Evolutionary conservation across 2,113 vertebrate species (phyloP), one percentile per base, ranked within the genome.

Genomic region (Oxyruncus cristatus): DNA sequence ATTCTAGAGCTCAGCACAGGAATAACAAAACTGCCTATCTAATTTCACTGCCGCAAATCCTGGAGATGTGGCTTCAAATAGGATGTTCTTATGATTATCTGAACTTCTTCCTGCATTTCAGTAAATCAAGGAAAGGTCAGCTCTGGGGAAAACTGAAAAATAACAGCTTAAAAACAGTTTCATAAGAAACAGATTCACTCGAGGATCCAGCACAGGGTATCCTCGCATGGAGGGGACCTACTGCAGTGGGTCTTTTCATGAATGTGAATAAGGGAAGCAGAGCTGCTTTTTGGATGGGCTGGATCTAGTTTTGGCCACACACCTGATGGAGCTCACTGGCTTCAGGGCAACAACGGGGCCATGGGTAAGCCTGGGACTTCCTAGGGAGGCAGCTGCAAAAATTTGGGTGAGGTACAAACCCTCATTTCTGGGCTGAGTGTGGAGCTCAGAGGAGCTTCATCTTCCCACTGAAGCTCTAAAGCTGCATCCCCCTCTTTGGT

Each of bases 21-120:
- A 89, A 88, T 92, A 93, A 95, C 92, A 94, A 87, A 97, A 75
- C 55, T 85, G 85, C 76, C 88, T 96, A 88, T 95, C 93, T 93
- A 89, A 92, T 76, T 72, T 83, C 89, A 89, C 61, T 47, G n/a
- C 56, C 61, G 37, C 83, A 87, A 87, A 75, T 92, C 73, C 93
- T 58, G 47, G 47, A 86, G 73, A 92, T 78, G 83, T 77, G 93
- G 73, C 41, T 84, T 90, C 30, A 65, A 90, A 88, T 92, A 84
- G 76, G 71, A 37, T 87, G 78, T 76, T 50, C 67, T 92, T 94
- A 52, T 41, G 78, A 78, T 93, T 93, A 88, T 88, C 93, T 89
- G 41, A 89, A 92, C 55, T 88, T 55, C 78, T 83, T 94, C 68
- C 65, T 35, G 76, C 83, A 35, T 56, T 94, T 95, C 88, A 79